Evolutionary conservation across 2,113 vertebrate species (phyloP).

Genomic region (Lepus europaeus): DNA sequence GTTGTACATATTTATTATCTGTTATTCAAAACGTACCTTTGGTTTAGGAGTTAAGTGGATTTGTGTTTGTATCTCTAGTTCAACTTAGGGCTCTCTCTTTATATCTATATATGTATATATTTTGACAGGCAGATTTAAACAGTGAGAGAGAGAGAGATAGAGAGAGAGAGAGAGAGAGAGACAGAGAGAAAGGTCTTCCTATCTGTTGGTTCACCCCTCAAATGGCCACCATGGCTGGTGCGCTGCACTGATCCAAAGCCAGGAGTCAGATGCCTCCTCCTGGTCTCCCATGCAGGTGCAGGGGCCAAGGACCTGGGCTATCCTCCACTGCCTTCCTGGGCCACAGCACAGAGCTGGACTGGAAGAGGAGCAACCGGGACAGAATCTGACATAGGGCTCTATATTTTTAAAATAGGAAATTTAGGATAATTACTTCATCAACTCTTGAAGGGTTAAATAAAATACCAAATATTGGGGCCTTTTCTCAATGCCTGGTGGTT

Average conservation of each 20-base stretch:
- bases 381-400: background rate
- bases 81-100: background rate
- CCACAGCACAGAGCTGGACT: no score
- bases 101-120: no score
- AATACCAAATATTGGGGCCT: background rate
- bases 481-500: background rate
- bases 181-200: background rate
- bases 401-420: conserved; percentile 13
- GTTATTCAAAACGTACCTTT: background rate
- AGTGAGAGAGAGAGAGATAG: no score
- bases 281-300: no score
- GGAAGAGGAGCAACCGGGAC: no score
- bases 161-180: no score
- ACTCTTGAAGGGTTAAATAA: conserved; percentile 22
- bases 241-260: no score
- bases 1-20: background rate
- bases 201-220: background rate
- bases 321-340: no score
- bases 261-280: no score
- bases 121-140: no score
- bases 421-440: conserved; percentile 9
- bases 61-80: background rate
- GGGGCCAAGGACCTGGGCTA: no score
- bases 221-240: no score
- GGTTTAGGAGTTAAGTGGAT: background rate